Conservation (phyloP, 2,888 invertebrate species). For the Steinernema scapterisci region DNA sequence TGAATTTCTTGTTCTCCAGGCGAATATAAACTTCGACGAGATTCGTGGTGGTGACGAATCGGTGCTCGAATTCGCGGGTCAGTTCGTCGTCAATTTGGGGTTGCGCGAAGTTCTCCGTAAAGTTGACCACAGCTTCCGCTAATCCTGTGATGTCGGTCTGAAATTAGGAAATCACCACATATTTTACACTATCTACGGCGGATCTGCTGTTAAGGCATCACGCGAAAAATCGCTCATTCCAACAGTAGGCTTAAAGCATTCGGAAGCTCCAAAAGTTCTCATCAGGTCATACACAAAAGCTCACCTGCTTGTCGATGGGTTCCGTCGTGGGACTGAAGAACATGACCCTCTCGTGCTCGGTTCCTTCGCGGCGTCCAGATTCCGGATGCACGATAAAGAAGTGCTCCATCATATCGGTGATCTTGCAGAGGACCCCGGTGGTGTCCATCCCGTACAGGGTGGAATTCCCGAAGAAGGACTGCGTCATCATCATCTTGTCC, state of each 20-base stretch:
- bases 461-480: constrained; percentile 25
- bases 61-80: constrained; percentile 34
- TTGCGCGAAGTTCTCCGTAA: constrained; percentile 74
- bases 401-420: constrained; percentile 57
- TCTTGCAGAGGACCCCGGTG: constrained; percentile 32
- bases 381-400: constrained; percentile 61
- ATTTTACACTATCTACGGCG: too few relatives aligned
- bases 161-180: too few relatives aligned
- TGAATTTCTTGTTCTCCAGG: constrained; percentile 52
- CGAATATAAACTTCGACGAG: constrained; percentile 40
- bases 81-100: background rate
- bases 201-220: too few relatives aligned
- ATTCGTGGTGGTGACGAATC: constrained; percentile 42
- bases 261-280: too few relatives aligned
- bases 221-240: too few relatives aligned
- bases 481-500: constrained; percentile 12
- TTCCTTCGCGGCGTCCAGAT: constrained; percentile 60
- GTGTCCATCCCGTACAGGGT: constrained; percentile 23
- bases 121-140: constrained; percentile 91
- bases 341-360: constrained; percentile 57
- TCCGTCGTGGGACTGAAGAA: constrained; percentile 59
- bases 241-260: background rate
- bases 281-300: too few relatives aligned
- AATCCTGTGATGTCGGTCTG: constrained; percentile 86
- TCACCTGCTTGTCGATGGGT: constrained; percentile 47